These are phyloP conservation scores for Druon quercuslanigerum DNA, from an alignment of 1,140 invertebrate genomes.

Conservation along the genomic window DNA sequence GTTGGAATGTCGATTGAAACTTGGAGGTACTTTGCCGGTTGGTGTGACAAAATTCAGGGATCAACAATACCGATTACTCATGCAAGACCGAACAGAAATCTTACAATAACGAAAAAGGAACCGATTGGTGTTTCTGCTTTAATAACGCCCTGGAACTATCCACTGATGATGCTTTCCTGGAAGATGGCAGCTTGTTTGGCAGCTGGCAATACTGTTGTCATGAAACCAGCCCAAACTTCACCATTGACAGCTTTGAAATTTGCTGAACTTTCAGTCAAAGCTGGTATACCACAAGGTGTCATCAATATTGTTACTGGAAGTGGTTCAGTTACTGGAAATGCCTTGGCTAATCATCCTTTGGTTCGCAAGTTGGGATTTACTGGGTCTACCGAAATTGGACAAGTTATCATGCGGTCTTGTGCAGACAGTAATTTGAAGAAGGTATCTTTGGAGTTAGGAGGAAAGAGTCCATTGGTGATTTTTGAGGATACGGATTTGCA, in stretches of 20 bases:
- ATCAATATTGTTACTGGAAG: slow-evolving; percentile 93
- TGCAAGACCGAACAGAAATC: slow-evolving; percentile 92
- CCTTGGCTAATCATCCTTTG: slow-evolving; percentile 88
- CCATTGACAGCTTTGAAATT: slow-evolving; percentile 96
- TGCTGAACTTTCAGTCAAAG: slow-evolving; percentile 89
- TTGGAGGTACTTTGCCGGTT: slow-evolving; percentile 95
- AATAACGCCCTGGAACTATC: slow-evolving; percentile 99
- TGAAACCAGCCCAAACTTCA: slow-evolving; percentile 95
- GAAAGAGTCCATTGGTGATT: slow-evolving; percentile 96
- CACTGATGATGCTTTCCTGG: slow-evolving; percentile 98
- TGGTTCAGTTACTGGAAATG: slow-evolving; percentile 87
- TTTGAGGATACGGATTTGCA: slow-evolving; percentile 95
- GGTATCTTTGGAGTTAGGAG: slow-evolving; percentile 94
- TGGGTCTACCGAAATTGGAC: slow-evolving; percentile 92
- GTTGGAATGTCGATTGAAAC: slow-evolving; percentile 96
- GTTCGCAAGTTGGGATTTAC: slow-evolving; percentile 96
- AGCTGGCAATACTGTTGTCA: slow-evolving; percentile 93
- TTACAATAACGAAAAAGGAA: slow-evolving; percentile 92
- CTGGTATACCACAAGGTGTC: slow-evolving; percentile 96
- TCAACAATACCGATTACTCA: slow-evolving; percentile 92
- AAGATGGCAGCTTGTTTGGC: slow-evolving; percentile 97
- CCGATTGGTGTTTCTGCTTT: slow-evolving; percentile 95
- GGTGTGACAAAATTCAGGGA: slow-evolving; percentile 96
- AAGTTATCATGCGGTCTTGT: slow-evolving; percentile 92
- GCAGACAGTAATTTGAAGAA: slow-evolving; percentile 95